A percentile compares a stretch with the other conserved stretches of the same genome.
Evolutionary conservation across 2,113 vertebrate genomes (phyloP).

Genomic region (Triplophysa tibetana): DNA sequence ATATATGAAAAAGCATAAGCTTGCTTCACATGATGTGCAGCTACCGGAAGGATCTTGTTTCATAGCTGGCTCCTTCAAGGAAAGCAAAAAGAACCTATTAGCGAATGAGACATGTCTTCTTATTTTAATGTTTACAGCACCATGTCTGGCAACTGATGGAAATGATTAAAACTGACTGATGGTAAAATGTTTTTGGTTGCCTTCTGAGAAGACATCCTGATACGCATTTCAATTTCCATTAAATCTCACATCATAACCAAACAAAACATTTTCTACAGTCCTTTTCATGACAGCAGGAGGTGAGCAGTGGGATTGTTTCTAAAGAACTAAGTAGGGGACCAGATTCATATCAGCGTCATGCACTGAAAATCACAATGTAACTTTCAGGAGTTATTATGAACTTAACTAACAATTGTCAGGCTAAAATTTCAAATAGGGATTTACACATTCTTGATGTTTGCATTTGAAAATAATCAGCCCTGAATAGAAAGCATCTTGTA

Average conservation of each 20-base stretch:
- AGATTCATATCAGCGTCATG: conserved; percentile 10
- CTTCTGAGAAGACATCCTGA: neutral
- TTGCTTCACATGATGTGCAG: conserved; percentile 11
- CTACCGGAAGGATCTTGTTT: conserved; percentile 6
- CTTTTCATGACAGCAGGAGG: conserved; percentile 6
- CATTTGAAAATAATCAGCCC: neutral
- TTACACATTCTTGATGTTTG: neutral
- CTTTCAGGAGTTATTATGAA: neutral
- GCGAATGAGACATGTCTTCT: neutral
- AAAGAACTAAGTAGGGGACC: neutral
- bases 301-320: neutral
- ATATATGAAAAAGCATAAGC: neutral
- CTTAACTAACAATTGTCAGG: neutral
- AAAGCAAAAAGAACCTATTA: conserved; percentile 3
- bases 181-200: conserved; percentile 4
- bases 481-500: neutral
- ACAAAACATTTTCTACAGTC: neutral
- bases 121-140: neutral
- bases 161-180: neutral
- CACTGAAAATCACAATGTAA: conserved; percentile 4
- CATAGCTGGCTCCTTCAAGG: conserved; percentile 10
- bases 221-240: neutral
- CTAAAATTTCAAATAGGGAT: neutral
- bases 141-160: neutral
- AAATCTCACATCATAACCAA: neutral